phyloP scores from a whole-genome alignment of 1,140 invertebrate genomes.

The honey bee (Apis mellifera) region Amel_HAv3.1 CM009935.2:11676001-11676500 shows the following conservation, averaged over 20 bases:
- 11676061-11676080: constrained; percentile 78
- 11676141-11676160: constrained; percentile 80
- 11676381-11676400: constrained; percentile 79
- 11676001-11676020: too few relatives aligned
- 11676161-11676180: constrained; percentile 76
- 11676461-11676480: too few relatives aligned
- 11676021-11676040: too few relatives aligned
- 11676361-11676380: constrained; percentile 84
- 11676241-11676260: constrained; percentile 84
- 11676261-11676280: constrained; percentile 91
- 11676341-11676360: constrained; percentile 87
- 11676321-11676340: constrained; percentile 89
- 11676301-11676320: constrained; percentile 93
- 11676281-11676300: constrained; percentile 88
- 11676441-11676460: too few relatives aligned
- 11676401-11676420: constrained; percentile 84
- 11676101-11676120: constrained; percentile 84
- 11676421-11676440: too few relatives aligned
- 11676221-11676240: constrained; percentile 81
- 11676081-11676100: constrained; percentile 83
- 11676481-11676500: too few relatives aligned
- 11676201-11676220: constrained; percentile 79
- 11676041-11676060: constrained; percentile 52
- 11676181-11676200: constrained; percentile 77
- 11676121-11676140: constrained; percentile 76